Evolutionary conservation across 2,113 vertebrate genomes (phyloP).

Genomic region (Pteronura brasiliensis): DNA sequence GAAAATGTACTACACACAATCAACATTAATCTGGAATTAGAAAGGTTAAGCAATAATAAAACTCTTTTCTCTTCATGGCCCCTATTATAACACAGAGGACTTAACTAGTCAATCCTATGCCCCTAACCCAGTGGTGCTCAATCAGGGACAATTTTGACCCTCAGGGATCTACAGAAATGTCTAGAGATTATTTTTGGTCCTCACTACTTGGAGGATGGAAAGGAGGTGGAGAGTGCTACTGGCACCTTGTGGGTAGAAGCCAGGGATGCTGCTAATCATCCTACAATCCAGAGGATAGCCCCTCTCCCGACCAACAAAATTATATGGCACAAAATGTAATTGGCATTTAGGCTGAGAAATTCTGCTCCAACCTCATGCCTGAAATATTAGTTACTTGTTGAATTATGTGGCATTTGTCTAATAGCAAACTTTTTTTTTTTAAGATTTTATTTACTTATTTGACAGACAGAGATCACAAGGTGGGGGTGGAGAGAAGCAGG

Average conservation of each 20-base stretch:
- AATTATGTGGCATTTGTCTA: background rate
- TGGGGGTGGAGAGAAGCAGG: accelerated
- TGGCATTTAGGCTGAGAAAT: background rate
- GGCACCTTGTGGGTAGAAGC: background rate
- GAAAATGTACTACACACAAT: background rate
- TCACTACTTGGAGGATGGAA: background rate
- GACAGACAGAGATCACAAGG: too few relatives aligned
- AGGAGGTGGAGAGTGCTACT: background rate
- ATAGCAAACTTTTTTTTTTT: background rate
- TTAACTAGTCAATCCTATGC: background rate
- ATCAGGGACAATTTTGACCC: background rate
- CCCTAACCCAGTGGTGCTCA: background rate
- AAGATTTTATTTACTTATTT: too few relatives aligned
- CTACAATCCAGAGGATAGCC: background rate
- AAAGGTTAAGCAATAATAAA: background rate
- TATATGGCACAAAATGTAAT: background rate
- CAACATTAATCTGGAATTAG: background rate
- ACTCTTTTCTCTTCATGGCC: background rate
- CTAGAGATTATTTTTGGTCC: background rate
- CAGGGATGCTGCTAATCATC: background rate
- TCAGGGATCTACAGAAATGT: background rate
- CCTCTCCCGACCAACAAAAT: background rate
- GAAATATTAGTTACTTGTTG: background rate
- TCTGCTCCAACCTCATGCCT: background rate
- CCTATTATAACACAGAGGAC: background rate